phyloP scores from a whole-genome alignment of 2,113 vertebrate genomes.

The Brienomyrus brachyistius region DNA sequence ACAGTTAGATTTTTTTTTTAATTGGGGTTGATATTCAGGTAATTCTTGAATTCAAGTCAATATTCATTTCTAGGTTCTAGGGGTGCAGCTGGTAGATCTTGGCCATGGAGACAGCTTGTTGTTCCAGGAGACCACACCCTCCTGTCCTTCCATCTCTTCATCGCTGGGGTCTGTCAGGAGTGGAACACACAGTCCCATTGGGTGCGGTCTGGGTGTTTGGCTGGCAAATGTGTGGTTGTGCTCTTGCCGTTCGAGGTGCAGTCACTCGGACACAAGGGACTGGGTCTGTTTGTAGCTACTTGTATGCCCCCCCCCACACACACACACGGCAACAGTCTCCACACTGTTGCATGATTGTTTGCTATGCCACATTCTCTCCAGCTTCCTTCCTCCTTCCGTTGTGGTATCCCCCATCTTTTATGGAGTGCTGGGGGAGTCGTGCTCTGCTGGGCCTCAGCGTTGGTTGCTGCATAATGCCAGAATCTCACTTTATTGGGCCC shows the following conservation, averaged over 20 bases:
- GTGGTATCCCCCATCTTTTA: neutral
- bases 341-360: neutral
- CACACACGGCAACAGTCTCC: neutral
- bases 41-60: neutral
- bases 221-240: neutral
- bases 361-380: neutral
- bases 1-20: neutral
- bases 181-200: neutral
- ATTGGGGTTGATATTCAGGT: neutral
- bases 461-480: neutral
- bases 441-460: neutral
- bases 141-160: neutral
- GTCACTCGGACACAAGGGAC: neutral
- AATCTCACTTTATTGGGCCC: neutral
- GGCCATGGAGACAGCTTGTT: neutral
- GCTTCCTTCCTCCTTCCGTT: neutral
- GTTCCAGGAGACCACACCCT: neutral
- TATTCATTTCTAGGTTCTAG: neutral
- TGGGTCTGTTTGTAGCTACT: slow-evolving; percentile 2
- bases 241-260: neutral
- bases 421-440: neutral
- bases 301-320: neutral
- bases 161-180: neutral
- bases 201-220: neutral
- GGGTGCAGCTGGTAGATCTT: neutral